These are phyloP conservation scores for Montipora capitata DNA, from an alignment of 92 coral and sea anemone genomes.

Conservation along the genomic window DNA sequence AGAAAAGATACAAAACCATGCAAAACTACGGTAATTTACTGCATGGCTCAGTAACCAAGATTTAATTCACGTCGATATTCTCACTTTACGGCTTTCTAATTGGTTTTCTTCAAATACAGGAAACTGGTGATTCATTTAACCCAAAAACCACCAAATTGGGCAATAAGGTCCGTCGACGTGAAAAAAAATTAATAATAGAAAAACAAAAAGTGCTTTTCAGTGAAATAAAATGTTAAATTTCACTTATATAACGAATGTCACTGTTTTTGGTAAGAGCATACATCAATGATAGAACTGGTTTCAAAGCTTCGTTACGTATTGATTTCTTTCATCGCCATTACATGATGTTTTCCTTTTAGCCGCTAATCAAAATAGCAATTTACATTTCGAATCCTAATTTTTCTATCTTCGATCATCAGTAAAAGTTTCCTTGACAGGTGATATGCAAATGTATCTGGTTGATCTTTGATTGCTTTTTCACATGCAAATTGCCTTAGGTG, in stretches of 20 bases:
- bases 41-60: no score
- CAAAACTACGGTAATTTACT: no score
- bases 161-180: no score
- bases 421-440: neutral
- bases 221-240: neutral
- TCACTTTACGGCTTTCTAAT: no score
- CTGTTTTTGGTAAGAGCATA: no score
- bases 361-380: neutral
- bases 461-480: neutral
- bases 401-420: neutral
- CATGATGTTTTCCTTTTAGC: neutral
- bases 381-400: neutral
- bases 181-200: neutral
- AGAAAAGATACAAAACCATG: neutral
- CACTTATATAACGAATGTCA: neutral
- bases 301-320: no score
- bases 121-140: no score
- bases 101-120: no score
- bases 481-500: neutral
- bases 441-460: constrained; percentile 1
- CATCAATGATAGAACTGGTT: no score
- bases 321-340: neutral
- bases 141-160: no score
- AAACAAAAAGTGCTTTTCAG: no score
- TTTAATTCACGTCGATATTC: no score